phyloP scores from a whole-genome alignment of 2,888 invertebrate genomes.

The Euplexia lucipara region DNA sequence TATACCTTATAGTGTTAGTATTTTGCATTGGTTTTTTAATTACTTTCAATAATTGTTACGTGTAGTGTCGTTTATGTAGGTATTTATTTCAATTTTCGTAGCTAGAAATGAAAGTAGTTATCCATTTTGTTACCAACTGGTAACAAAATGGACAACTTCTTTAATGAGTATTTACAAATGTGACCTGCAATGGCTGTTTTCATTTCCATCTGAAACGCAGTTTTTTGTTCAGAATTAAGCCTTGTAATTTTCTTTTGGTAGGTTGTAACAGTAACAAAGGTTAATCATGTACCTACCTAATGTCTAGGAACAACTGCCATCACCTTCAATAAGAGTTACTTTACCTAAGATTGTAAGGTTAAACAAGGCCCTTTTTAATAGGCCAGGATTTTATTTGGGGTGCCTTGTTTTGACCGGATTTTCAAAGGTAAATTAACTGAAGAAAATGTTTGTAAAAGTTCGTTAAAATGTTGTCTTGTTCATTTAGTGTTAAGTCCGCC shows the following conservation, averaged over 20 bases:
- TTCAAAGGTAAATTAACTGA: not conserved
- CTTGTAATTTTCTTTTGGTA: not conserved
- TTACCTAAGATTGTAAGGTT: not conserved
- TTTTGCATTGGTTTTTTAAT: slow-evolving; percentile 18
- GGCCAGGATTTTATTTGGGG: not conserved
- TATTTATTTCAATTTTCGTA: not conserved
- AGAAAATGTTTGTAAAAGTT: not conserved
- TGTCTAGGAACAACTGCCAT: not conserved
- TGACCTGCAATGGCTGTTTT: too few species aligned
- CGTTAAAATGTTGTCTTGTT: too few species aligned
- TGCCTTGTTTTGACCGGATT: not conserved
- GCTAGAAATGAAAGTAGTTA: too few species aligned
- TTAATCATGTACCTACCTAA: not conserved
- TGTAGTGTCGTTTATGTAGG: not conserved
- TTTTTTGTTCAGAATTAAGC: too few species aligned
- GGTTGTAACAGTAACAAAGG: not conserved
- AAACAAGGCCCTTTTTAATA: not conserved
- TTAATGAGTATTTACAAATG: too few species aligned
- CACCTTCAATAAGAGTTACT: not conserved
- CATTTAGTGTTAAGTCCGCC: too few species aligned
- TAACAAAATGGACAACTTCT: too few species aligned
- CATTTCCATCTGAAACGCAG: too few species aligned
- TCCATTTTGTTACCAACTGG: too few species aligned
- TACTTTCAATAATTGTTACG: not conserved
- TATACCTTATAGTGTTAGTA: not conserved